Evolutionary conservation across 2,888 invertebrate genomes (phyloP), one percentile per base, ranked within the genome.

Genomic region (Hyles lineata): DNA sequence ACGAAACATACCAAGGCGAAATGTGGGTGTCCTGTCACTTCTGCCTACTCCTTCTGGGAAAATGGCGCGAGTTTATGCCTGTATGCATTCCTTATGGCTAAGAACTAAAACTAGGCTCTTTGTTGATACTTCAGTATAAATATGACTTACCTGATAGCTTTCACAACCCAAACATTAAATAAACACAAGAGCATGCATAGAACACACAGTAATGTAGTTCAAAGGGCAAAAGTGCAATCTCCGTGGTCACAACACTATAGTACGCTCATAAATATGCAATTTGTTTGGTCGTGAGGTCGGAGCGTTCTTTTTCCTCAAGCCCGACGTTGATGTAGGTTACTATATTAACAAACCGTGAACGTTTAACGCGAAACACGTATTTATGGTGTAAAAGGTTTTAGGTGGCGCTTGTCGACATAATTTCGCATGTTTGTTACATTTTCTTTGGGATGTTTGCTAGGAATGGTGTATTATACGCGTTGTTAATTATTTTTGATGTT

Each of bases 201-300:
- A 55, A n/a, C 8, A n/a, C 55, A 7, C 6, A 6, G 19, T 63
- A 67, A 43, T 43, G 23, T 15, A 50, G 67, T 50, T 43, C 17
- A 50, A 50, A 50, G 50, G 23, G 50, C 29, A 21, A 9, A 21
- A 32, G 52, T 55, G 75, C 74, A 79, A 80, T 80, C 78, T 78
- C 78, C 76, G n/a, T 70, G 71, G 74, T 75, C 75, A 63, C 73
- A 74, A 75, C 78, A 63, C 55, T 71, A 71, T 32, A 25, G 74
- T 77, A 76, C 74, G 69, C 62, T 71, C 78, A 81, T 83, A 83
- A 79, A 81, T 82, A 85, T 84, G 80, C 79, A 79, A 80, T 81
- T 77, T 76, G 76, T 79, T 75, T 32, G 62, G 71, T 75, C 74
- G 72, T 74, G 74, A 78, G 74, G 73, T 72, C 70, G 43, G 71